Evolutionary conservation across 2,113 vertebrate species (phyloP).

Genomic region (Eira barbara): DNA sequence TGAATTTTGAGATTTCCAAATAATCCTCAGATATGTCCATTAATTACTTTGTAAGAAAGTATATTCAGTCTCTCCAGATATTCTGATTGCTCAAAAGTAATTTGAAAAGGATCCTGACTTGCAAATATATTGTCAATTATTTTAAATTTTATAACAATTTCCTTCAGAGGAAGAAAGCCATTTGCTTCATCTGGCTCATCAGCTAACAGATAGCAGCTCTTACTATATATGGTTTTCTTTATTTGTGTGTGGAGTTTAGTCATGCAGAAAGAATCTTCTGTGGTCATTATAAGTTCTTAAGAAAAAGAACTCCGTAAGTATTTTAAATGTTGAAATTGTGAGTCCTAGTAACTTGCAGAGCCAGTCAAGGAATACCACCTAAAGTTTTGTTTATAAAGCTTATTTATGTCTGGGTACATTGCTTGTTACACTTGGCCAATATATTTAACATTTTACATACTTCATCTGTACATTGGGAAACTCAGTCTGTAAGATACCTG

Average conservation of each 20-base stretch:
- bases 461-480: background rate
- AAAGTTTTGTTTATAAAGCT: background rate
- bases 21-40: background rate
- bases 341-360: background rate
- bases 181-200: background rate
- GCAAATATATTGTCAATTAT: background rate
- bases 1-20: background rate
- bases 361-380: background rate
- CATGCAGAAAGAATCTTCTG: background rate
- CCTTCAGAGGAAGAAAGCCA: background rate
- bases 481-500: background rate
- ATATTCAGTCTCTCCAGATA: background rate
- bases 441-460: background rate
- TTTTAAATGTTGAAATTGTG: background rate
- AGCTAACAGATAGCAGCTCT: background rate
- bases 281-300: background rate
- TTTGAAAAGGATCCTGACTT: background rate
- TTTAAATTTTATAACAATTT: background rate
- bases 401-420: background rate
- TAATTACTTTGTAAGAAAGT: background rate
- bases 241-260: background rate
- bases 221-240: background rate
- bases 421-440: background rate
- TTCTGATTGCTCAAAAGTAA: background rate
- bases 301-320: background rate